Evolutionary conservation across 2,888 invertebrate genomes (phyloP).

Genomic region (Aphelenchoides bicaudatus): DNA sequence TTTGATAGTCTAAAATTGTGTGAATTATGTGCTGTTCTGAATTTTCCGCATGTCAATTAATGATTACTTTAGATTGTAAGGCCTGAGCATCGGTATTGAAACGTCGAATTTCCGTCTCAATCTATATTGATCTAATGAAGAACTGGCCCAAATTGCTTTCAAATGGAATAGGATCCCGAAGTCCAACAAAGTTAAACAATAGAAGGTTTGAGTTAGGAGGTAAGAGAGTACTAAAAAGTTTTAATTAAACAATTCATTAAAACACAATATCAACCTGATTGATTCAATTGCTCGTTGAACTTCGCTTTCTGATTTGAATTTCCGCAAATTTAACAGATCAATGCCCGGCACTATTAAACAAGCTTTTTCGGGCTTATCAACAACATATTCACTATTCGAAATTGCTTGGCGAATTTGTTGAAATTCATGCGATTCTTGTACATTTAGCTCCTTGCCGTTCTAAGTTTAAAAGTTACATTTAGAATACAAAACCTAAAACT

Average conservation of each 20-base stretch:
- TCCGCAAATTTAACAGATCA: slow-evolving; percentile 23
- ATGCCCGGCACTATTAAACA: slow-evolving; percentile 32
- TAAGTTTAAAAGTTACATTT: neutral
- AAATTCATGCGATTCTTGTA: slow-evolving; percentile 24
- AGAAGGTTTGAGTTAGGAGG: slow-evolving; percentile 25
- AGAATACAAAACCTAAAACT: neutral
- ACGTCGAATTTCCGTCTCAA: slow-evolving; percentile 22
- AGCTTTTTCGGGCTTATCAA: slow-evolving; percentile 20
- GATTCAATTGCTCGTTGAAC: slow-evolving; percentile 11
- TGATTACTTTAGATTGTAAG: slow-evolving; percentile 20
- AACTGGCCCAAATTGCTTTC: slow-evolving; percentile 11
- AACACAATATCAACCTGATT: neutral
- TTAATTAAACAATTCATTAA: slow-evolving; percentile 13
- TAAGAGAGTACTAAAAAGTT: slow-evolving; percentile 10
- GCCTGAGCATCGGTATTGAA: slow-evolving; percentile 24
- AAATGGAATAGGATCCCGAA: too few species aligned
- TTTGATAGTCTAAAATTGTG: too few species aligned
- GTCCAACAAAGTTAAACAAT: slow-evolving; percentile 30
- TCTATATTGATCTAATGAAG: neutral
- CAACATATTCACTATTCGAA: slow-evolving; percentile 20
- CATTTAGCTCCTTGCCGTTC: slow-evolving; percentile 10
- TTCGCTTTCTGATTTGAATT: slow-evolving; percentile 17
- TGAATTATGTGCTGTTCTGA: too few species aligned
- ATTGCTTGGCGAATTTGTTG: slow-evolving; percentile 20
- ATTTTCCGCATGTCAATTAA: too few species aligned